Evolutionary conservation across 2,888 invertebrate genomes (phyloP).

Genomic region (Ectobius pallidus): DNA sequence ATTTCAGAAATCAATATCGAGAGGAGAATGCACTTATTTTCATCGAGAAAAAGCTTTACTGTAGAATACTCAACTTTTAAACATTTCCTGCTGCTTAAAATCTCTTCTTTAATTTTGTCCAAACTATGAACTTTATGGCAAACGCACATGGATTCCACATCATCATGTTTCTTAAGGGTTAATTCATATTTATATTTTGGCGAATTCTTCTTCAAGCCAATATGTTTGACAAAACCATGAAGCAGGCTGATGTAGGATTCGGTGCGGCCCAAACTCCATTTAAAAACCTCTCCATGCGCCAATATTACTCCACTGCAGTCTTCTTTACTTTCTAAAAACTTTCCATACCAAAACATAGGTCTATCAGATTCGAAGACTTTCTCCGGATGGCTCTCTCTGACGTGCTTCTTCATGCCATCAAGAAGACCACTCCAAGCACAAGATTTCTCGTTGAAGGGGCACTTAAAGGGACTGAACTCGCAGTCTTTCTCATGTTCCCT

Average conservation of each 20-base stretch:
- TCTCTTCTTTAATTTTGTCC: neutral
- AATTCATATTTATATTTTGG: no score
- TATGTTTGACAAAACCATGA: no score
- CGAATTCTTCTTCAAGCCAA: no score
- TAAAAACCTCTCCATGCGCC: no score
- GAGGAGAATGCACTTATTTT: constrained; percentile 3
- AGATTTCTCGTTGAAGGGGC: neutral
- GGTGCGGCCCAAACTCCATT: no score
- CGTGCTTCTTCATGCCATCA: neutral
- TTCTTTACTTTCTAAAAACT: no score
- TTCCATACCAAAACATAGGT: no score
- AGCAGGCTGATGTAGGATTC: no score
- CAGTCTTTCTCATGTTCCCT: neutral
- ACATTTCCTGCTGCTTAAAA: neutral
- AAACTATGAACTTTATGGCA: neutral
- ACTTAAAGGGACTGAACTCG: neutral
- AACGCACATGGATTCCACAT: neutral
- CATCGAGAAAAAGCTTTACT: neutral
- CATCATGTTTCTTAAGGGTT: no score
- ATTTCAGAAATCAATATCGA: no score
- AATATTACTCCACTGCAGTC: no score
- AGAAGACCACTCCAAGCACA: neutral
- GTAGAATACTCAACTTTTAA: neutral
- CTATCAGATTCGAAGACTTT: no score
- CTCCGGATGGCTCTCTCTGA: neutral